Conservation (phyloP, 2,888 invertebrate species). For the Autographa gamma region DNA sequence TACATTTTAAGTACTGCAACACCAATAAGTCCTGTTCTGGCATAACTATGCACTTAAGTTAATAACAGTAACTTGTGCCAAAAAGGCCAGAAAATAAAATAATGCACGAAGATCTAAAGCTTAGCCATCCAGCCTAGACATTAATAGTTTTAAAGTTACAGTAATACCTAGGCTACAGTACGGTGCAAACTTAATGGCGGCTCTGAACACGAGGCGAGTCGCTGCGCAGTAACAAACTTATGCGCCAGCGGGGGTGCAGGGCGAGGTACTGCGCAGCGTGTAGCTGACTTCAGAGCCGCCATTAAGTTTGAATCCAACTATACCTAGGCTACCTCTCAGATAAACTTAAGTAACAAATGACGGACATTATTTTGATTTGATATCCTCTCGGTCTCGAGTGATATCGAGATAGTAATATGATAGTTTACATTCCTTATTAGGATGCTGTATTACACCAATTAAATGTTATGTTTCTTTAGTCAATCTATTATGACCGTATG, state of each 20-base stretch:
- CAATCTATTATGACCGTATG: neutral
- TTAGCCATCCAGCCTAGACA: constrained; percentile 17
- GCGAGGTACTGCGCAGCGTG: too few species aligned
- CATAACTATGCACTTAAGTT: constrained; percentile 35
- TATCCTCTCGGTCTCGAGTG: neutral
- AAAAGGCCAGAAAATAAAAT: constrained; percentile 39
- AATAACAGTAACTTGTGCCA: constrained; percentile 32
- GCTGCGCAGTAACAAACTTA: too few species aligned
- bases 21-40: constrained; percentile 19
- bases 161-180: constrained; percentile 16
- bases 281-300: too few species aligned
- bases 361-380: constrained; percentile 35
- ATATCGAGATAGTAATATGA: neutral
- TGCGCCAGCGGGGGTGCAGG: too few species aligned
- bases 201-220: too few species aligned
- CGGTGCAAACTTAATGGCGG: too few species aligned
- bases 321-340: constrained; percentile 23
- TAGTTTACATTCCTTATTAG: neutral
- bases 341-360: constrained; percentile 32
- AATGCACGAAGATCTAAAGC: constrained; percentile 12
- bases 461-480: neutral
- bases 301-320: too few species aligned
- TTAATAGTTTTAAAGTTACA: constrained; percentile 21
- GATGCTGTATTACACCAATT: neutral
- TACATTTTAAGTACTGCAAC: neutral